These are phyloP conservation scores for Vanacampus margaritifer DNA, from an alignment of 2,113 vertebrate genomes.

Conservation along the genomic window DNA sequence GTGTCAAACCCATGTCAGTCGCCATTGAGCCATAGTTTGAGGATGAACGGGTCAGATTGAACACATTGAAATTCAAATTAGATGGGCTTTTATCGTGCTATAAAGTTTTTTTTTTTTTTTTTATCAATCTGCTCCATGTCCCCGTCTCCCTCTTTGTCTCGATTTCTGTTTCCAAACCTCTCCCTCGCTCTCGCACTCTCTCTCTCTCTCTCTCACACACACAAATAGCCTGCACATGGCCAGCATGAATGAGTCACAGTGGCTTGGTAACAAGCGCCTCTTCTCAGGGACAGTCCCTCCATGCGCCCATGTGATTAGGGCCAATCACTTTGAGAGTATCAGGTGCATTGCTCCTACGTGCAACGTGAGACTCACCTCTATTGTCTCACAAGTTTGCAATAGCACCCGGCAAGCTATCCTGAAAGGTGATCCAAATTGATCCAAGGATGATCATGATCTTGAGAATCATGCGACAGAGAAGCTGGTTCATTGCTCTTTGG, in stretches of 20 bases:
- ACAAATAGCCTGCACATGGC: conserved; percentile 59
- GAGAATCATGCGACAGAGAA: background rate
- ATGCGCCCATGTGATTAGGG: conserved; percentile 52
- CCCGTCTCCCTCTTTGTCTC: conserved; percentile 8
- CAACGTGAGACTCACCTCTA: conserved; percentile 52
- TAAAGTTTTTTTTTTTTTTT: conserved; percentile 1
- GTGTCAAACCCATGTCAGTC: conserved; percentile 8
- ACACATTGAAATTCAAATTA: background rate
- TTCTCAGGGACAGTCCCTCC: conserved; percentile 65
- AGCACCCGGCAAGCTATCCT: background rate
- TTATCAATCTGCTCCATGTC: background rate
- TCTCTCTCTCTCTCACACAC: conserved; percentile 3
- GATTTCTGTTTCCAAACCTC: conserved; percentile 26
- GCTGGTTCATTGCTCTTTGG: background rate
- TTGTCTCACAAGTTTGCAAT: conserved; percentile 40
- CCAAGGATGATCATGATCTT: background rate
- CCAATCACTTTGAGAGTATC: conserved; percentile 51
- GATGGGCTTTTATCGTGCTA: background rate
- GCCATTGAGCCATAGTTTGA: conserved; percentile 11
- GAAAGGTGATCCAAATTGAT: conserved; percentile 19
- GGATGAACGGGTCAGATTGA: background rate
- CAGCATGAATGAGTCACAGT: conserved; percentile 60
- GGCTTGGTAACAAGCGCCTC: conserved; percentile 54
- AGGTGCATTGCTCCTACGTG: conserved; percentile 51
- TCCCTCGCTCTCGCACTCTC: background rate